These are phyloP conservation scores for Mormyrops boulengeri DNA, from an alignment of 2,797 vertebrate genomes.

Conservation along the genomic window DNA sequence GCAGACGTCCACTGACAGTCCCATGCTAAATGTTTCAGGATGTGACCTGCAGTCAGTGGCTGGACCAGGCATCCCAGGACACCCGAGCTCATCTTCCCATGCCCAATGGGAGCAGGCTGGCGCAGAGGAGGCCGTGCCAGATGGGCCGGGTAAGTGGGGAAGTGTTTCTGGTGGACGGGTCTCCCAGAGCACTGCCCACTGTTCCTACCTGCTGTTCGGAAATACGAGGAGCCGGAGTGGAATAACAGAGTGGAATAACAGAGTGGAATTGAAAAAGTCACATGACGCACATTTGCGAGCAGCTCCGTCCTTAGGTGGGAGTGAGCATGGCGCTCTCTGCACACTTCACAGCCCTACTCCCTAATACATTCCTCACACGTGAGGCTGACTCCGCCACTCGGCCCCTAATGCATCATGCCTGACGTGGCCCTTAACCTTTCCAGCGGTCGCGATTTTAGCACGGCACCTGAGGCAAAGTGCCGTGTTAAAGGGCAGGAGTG, in stretches of 20 bases:
- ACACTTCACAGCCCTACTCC: background rate
- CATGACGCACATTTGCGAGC: background rate
- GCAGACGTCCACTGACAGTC: background rate
- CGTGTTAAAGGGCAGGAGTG: background rate
- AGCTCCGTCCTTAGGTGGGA: background rate
- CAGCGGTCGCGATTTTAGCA: background rate
- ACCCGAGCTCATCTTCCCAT: background rate
- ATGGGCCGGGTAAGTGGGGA: background rate
- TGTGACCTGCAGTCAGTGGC: background rate
- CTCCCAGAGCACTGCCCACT: background rate
- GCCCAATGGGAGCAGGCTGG: background rate
- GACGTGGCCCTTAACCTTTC: background rate
- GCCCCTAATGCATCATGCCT: background rate
- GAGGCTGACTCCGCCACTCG: background rate
- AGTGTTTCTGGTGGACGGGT: background rate
- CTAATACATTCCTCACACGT: background rate
- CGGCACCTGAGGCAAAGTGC: background rate
- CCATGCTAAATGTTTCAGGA: background rate
- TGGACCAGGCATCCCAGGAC: background rate
- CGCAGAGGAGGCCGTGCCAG: background rate
- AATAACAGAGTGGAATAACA: background rate
- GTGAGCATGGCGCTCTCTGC: background rate
- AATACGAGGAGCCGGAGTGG: background rate
- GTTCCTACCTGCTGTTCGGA: background rate
- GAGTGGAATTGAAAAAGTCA: background rate